A percentile compares a stretch with the other conserved stretches of the same genome.
These are phyloP conservation scores for Vidua macroura DNA, from an alignment of 2,113 vertebrate species.

Conservation along the genomic window DNA sequence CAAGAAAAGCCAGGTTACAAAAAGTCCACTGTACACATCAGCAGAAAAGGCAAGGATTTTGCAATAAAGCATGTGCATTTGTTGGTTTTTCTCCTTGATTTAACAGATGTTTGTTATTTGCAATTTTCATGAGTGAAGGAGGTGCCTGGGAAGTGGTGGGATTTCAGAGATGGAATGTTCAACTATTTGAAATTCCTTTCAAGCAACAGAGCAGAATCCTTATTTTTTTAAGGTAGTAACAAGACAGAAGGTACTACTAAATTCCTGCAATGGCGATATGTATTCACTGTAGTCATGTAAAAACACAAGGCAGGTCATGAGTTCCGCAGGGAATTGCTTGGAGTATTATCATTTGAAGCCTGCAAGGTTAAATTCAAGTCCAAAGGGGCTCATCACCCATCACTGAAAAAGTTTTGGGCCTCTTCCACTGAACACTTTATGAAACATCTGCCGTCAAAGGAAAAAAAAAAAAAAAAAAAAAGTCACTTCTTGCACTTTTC, in stretches of 20 bases:
- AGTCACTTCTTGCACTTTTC: not conserved
- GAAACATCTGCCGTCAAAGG: conserved; percentile 24
- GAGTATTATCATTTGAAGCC: not conserved
- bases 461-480: not conserved
- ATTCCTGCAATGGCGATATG: not conserved
- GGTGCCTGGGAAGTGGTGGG: not conserved
- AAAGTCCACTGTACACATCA: not conserved
- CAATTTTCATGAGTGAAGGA: not conserved
- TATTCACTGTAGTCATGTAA: not conserved
- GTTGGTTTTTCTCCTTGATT: not conserved
- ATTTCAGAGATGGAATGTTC: conserved; percentile 12
- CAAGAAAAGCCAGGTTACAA: not conserved
- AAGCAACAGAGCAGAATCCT: conserved; percentile 9
- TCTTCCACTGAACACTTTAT: not conserved
- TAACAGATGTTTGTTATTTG: conserved; percentile 60
- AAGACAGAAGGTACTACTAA: not conserved
- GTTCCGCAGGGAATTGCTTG: not conserved
- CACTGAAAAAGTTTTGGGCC: not conserved
- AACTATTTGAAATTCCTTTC: conserved; percentile 5
- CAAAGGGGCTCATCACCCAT: conserved; percentile 2
- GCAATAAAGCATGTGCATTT: conserved; percentile 9
- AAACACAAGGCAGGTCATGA: not conserved
- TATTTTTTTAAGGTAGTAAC: not conserved
- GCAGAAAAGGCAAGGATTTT: not conserved
- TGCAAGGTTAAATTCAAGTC: conserved; percentile 14